These are phyloP conservation scores for Nipponacmea schrenckii DNA, from an alignment of 2,888 invertebrate genomes.

Conservation along the genomic window DNA sequence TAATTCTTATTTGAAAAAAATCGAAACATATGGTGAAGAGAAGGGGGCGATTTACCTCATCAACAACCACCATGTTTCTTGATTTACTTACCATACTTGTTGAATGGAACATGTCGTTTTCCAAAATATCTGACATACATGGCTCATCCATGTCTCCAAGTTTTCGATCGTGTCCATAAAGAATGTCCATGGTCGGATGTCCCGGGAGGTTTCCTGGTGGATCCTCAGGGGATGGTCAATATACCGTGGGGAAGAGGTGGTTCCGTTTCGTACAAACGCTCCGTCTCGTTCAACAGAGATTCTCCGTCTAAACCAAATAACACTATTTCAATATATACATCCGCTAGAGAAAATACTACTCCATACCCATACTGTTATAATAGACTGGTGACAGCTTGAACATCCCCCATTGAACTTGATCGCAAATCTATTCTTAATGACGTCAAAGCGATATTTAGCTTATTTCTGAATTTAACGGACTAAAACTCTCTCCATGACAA, in stretches of 20 bases:
- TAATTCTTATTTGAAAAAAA: background rate
- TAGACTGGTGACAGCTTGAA: background rate
- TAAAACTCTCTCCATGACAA: too few relatives aligned
- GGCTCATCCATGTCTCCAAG: constrained; percentile 55
- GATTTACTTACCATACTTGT: constrained; percentile 33
- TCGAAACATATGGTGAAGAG: constrained; percentile 23
- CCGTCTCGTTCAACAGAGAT: constrained; percentile 38
- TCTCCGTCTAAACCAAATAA: constrained; percentile 34
- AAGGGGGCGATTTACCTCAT: background rate
- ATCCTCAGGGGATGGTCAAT: constrained; percentile 56
- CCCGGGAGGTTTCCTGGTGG: constrained; percentile 46
- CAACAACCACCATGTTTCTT: too few relatives aligned
- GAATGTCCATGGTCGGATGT: constrained; percentile 61
- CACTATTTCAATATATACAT: constrained; percentile 26
- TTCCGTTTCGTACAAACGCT: constrained; percentile 13
- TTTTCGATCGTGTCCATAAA: constrained; percentile 59
- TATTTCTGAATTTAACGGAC: too few relatives aligned
- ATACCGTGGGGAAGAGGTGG: constrained; percentile 5
- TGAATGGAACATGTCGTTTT: constrained; percentile 55
- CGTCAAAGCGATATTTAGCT: background rate
- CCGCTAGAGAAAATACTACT: constrained; percentile 24
- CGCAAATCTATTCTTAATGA: background rate
- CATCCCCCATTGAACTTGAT: background rate
- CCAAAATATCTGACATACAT: constrained; percentile 55
- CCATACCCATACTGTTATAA: background rate